phyloP scores from a whole-genome alignment of 2,888 invertebrate species.

The Synergus umbraculus region DNA sequence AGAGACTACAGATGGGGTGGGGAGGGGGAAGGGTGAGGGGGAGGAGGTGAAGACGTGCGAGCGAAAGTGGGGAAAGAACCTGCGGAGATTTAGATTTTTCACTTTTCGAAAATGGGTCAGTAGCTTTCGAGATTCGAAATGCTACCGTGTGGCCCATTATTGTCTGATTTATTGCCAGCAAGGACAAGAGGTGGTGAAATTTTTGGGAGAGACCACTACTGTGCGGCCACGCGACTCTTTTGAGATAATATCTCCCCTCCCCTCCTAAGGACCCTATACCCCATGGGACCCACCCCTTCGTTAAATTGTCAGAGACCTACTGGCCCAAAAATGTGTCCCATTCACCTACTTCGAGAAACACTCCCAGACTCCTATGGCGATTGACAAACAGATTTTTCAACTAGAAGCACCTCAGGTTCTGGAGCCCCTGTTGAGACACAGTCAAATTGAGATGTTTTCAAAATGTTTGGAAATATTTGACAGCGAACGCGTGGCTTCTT shows the following conservation, averaged over 20 bases:
- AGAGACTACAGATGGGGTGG: no score
- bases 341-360: conserved; percentile 17
- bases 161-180: conserved; percentile 49
- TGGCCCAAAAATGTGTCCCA: conserved; percentile 6
- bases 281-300: not conserved
- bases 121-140: conserved; percentile 44
- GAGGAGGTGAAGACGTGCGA: not conserved
- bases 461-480: conserved; percentile 70
- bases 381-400: conserved; percentile 52
- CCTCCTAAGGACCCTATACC: no score
- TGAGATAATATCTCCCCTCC: conserved; percentile 54
- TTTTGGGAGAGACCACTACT: conserved; percentile 43
- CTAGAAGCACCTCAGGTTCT: conserved; percentile 44
- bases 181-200: conserved; percentile 37
- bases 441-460: conserved; percentile 65
- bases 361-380: conserved; percentile 1
- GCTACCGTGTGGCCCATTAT: conserved; percentile 48
- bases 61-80: conserved; percentile 18
- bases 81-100: conserved; percentile 30
- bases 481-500: conserved; percentile 63
- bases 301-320: not conserved
- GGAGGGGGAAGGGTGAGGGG: not conserved
- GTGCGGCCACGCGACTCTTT: conserved; percentile 62
- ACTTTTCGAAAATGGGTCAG: conserved; percentile 42
- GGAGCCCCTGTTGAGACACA: conserved; percentile 50